Base-by-base conservation (phyloP, 2,888 invertebrate species). In the Choristoneura rosaceana region DNA sequence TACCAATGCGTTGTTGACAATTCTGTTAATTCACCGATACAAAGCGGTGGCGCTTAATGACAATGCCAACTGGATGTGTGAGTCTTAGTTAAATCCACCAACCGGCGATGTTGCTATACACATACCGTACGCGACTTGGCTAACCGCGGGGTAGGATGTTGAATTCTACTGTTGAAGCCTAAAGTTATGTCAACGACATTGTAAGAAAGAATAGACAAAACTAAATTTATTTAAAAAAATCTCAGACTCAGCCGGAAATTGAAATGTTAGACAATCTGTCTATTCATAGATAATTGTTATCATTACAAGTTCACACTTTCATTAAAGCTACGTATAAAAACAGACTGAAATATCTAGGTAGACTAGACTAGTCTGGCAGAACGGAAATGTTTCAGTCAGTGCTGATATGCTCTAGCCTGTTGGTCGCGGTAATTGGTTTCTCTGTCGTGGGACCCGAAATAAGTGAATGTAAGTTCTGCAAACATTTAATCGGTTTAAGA, bases 191-290 rank as follows among this genome's bases (percentile, higher is more conserved):
- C 10, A 52, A 52, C 52, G 14, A 52, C 15, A 52, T 15, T 5
- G 8, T 52, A 17, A 52, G 5, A 52, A 15, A 17, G 52, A 15
- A 52, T 52, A 52, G 52, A 52, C 17, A 52, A 52, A 52, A 17
- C 17, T 17, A 5, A 15, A 17, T 17, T 52, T 9, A 15, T 9
- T 15, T 9, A 17, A 15, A 5, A 25, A 17, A n/a, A 17, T 52
- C 52, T 52, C 52, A 52, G 52, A 52, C 52, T 3, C 52, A 7
- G 52, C 52, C 15, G 52, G 52, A 52, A 52, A 52, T 52, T 9
- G 15, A 52, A 52, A 52, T 5, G 52, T 52, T 52, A 52, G 52
- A 17, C 52, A 17, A 17, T 17, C 52, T 17, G 52, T 17, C 52
- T n/a, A 52, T 52, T 52, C 52, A 52, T 52, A 52, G 52, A 52